Conservation (phyloP, 2,113 vertebrate species). For the Anoura caudifer region DNA sequence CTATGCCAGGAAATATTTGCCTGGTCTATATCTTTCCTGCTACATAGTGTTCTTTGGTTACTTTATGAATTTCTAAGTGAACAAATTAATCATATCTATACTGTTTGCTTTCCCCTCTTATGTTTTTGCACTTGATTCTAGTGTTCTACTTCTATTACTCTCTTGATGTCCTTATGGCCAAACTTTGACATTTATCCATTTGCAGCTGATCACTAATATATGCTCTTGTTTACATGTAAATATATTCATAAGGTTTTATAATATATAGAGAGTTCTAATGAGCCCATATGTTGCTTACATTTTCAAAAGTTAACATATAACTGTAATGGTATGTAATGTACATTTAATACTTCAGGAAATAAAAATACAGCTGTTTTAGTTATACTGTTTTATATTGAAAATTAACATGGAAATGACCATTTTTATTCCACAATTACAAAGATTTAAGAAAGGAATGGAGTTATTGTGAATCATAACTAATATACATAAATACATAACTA, state of each 20-base stretch:
- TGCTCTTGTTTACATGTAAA: not conserved
- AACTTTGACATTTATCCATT: not conserved
- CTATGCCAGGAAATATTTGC: not conserved
- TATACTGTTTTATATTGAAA: not conserved
- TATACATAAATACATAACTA: not conserved
- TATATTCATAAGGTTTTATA: not conserved
- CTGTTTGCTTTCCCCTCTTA: not conserved
- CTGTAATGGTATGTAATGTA: not conserved
- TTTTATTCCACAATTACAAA: not conserved
- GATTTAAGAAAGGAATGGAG: not conserved
- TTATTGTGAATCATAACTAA: not conserved
- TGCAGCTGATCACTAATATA: not conserved
- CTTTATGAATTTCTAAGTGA: not conserved
- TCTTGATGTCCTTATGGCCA: not conserved
- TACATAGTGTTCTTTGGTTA: not conserved
- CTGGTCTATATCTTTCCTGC: not conserved
- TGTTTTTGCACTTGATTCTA: not conserved
- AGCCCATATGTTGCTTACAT: not conserved
- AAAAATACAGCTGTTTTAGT: not conserved
- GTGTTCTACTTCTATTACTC: not conserved
- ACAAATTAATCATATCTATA: not conserved
- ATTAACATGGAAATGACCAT: not conserved
- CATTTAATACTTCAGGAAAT: not conserved
- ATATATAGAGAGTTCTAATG: not conserved
- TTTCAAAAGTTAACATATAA: not conserved